A percentile compares a stretch with the other conserved stretches of the same genome.
These are phyloP conservation scores for Nephrotoma guestfalica DNA, from an alignment of 2,888 invertebrate genomes.

Conservation along the genomic window DNA sequence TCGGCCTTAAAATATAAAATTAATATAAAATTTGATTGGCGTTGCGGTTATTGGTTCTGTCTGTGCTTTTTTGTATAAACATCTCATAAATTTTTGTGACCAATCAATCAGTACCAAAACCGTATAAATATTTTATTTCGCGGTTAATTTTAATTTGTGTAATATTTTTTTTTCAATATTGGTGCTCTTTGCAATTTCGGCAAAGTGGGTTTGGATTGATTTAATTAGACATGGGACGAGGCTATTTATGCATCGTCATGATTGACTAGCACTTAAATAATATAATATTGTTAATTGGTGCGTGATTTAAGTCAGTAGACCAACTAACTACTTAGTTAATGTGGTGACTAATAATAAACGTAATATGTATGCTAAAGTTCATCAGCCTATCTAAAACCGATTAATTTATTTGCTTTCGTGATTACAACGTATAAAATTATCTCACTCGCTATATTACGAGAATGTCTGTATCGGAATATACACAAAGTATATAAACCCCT, in stretches of 20 bases:
- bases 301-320: neutral
- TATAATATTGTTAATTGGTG: neutral
- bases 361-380: neutral
- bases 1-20: too few species aligned
- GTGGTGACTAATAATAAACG: neutral
- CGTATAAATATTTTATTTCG: neutral
- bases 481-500: neutral
- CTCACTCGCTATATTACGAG: neutral
- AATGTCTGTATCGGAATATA: neutral
- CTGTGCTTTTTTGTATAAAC: neutral
- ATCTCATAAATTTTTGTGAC: neutral
- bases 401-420: neutral
- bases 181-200: neutral
- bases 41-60: neutral
- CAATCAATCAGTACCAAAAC: neutral
- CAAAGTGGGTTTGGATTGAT: neutral
- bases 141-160: neutral
- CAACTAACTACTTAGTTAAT: neutral
- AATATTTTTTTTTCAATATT: neutral
- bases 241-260: too few species aligned
- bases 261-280: too few species aligned
- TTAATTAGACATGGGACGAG: neutral
- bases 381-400: neutral
- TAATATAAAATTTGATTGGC: neutral
- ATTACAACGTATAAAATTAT: neutral